Percentiles rank a stretch among this genome's conserved stretches.
Evolutionary conservation across 2,797 vertebrate species (phyloP).

Genomic region (Chanos chanos): DNA sequence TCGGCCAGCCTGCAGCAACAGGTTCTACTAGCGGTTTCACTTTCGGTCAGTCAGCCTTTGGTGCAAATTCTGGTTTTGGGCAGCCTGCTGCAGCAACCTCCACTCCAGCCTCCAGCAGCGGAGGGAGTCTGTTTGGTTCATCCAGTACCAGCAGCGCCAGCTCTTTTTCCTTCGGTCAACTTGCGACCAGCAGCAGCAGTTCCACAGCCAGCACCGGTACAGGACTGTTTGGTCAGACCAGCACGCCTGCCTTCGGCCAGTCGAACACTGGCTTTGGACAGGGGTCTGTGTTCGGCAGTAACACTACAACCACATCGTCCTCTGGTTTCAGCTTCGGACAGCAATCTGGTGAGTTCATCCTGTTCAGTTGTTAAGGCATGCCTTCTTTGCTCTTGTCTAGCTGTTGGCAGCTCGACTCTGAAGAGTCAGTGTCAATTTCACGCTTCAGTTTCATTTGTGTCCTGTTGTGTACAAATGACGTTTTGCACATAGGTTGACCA

Average conservation of each 20-base stretch:
- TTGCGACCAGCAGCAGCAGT: conserved; percentile 49
- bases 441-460: no score
- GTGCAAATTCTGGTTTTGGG: conserved; percentile 68
- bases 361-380: no score
- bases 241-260: conserved; percentile 79
- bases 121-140: conserved; percentile 72
- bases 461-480: no score
- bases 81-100: conserved; percentile 66
- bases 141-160: conserved; percentile 63
- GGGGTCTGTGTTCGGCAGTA: conserved; percentile 75
- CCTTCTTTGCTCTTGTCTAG: no score
- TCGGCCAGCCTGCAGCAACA: conserved; percentile 72
- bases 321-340: conserved; percentile 89
- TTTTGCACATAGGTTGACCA: no score
- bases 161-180: conserved; percentile 84
- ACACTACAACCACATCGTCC: conserved; percentile 80
- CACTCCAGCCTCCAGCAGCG: conserved; percentile 54
- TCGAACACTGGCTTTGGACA: conserved; percentile 81
- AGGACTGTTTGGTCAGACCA: conserved; percentile 78
- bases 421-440: no score
- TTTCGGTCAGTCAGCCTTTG: conserved; percentile 70
- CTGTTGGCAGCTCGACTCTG: no score
- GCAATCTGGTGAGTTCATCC: conserved; percentile 74
- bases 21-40: conserved; percentile 60
- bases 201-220: conserved; percentile 60